Evolutionary conservation across 2,888 invertebrate species (phyloP).

Genomic region (Nephrotoma guestfalica): DNA sequence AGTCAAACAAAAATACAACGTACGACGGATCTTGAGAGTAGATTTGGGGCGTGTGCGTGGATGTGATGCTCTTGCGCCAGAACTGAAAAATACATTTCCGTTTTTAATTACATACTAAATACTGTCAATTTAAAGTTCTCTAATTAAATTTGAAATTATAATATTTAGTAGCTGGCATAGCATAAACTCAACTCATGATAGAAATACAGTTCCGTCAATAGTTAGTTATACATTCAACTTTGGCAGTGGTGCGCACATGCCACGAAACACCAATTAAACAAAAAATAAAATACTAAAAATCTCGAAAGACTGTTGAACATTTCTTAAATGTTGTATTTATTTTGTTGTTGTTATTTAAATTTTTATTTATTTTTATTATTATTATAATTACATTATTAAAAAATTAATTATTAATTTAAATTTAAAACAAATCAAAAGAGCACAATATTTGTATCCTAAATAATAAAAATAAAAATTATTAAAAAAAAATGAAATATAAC

Average conservation of each 20-base stretch:
- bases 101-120: neutral
- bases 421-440: neutral
- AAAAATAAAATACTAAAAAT: neutral
- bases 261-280: neutral
- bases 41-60: neutral
- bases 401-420: neutral
- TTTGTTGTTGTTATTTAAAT: neutral
- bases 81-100: neutral
- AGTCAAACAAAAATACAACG: slow-evolving; percentile 8
- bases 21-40: slow-evolving; percentile 12
- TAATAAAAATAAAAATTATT: neutral
- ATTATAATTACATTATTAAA: neutral
- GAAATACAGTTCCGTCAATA: neutral
- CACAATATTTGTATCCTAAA: slow-evolving; percentile 4
- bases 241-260: neutral
- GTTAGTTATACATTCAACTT: neutral
- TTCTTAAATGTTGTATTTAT: neutral
- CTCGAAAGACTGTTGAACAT: neutral
- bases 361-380: neutral
- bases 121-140: neutral
- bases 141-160: neutral
- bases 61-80: neutral
- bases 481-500: neutral
- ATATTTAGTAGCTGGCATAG: neutral
- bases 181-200: too few relatives aligned